Evolutionary conservation across 1,140 invertebrate species (phyloP).

Genomic region (Euborellia annulipes): DNA sequence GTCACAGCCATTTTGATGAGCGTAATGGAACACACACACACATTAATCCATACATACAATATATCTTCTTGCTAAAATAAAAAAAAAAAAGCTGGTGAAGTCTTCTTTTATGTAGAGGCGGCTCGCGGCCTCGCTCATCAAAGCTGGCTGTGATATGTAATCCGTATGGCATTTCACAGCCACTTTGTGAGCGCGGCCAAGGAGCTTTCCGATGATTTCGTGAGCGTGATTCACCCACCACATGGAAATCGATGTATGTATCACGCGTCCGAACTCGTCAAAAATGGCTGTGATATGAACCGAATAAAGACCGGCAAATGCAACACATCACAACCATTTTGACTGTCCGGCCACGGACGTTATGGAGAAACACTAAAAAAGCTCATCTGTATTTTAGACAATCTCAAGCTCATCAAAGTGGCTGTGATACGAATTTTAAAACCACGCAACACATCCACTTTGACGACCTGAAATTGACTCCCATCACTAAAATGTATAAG

Average conservation of each 20-base stretch:
- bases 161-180: conserved; percentile 37
- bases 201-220: conserved; percentile 8
- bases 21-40: conserved; percentile 28
- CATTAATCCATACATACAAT: background rate
- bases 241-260: conserved; percentile 3
- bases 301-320: conserved; percentile 19
- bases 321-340: conserved; percentile 72
- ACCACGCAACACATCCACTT: conserved; percentile 54
- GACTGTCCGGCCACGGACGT: conserved; percentile 29
- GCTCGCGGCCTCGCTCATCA: conserved; percentile 50
- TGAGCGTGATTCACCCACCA: conserved; percentile 15
- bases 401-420: conserved; percentile 58
- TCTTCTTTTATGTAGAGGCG: conserved; percentile 21
- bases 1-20: conserved; percentile 57
- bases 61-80: no score
- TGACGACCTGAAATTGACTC: conserved; percentile 38
- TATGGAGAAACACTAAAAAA: no score
- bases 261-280: conserved; percentile 51
- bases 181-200: conserved; percentile 39
- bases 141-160: conserved; percentile 64
- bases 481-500: no score
- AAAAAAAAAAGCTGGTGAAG: background rate
- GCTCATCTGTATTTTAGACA: no score
- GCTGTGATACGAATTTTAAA: conserved; percentile 51
- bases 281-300: conserved; percentile 80